Percentiles rank a stretch among this genome's conserved stretches.
Conservation (phyloP, 2,113 vertebrate genomes). For the Cephalopterus ornatus region DNA sequence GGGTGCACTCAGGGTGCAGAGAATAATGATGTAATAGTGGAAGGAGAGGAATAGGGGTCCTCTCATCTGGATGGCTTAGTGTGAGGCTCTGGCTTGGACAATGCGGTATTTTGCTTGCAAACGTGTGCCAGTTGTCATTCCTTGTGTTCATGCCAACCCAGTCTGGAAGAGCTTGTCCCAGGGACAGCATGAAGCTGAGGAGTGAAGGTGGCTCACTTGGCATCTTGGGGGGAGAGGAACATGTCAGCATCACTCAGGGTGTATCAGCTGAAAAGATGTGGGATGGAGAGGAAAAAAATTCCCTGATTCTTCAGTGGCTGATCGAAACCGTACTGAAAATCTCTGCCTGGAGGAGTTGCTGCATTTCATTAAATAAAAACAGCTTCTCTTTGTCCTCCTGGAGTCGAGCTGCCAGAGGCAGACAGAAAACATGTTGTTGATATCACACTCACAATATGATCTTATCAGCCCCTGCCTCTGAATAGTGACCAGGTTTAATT, state of each 20-base stretch:
- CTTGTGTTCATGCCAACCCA: accelerated
- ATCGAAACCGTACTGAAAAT: background rate
- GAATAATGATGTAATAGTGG: background rate
- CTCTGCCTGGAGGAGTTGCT: background rate
- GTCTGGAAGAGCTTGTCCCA: background rate
- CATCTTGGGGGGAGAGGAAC: background rate
- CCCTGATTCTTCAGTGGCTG: background rate
- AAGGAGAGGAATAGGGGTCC: too few relatives aligned
- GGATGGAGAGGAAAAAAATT: background rate
- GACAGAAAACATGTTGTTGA: background rate
- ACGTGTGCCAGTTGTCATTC: accelerated
- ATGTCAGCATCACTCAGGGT: accelerated
- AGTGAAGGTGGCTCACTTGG: background rate
- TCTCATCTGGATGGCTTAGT: background rate
- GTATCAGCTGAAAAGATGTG: background rate
- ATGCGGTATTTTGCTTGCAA: background rate
- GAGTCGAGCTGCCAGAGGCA: background rate
- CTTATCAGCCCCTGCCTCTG: background rate
- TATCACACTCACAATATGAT: background rate
- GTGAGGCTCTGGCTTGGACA: background rate
- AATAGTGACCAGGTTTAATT: background rate
- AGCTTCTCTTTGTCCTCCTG: background rate
- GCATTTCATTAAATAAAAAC: conserved; percentile 16
- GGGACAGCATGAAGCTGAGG: background rate
- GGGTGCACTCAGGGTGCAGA: background rate